Percentiles rank a stretch among this genome's conserved stretches.
Evolutionary conservation across 1,140 invertebrate species (phyloP).

Genomic region (Drosophila sucinea): DNA sequence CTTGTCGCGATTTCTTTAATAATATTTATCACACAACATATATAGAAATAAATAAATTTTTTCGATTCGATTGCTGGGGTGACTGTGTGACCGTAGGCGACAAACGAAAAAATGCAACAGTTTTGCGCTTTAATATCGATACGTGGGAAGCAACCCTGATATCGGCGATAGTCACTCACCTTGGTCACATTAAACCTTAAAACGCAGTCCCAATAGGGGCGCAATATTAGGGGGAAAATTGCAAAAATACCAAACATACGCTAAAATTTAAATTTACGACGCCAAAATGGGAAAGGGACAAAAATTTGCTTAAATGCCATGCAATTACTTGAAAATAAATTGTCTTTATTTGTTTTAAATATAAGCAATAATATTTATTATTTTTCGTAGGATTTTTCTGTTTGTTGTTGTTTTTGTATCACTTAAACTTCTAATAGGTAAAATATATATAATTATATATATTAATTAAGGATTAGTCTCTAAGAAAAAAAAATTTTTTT

Average conservation of each 20-base stretch:
- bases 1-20: slow-evolving; percentile 35
- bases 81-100: slow-evolving; percentile 11
- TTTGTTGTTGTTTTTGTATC: slow-evolving; percentile 20
- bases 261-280: not conserved
- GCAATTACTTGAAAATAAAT: not conserved
- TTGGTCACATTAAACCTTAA: not conserved
- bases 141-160: not conserved
- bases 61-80: slow-evolving; percentile 10
- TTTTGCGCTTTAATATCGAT: slow-evolving; percentile 3
- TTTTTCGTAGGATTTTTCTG: slow-evolving; percentile 38
- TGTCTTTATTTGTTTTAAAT: slow-evolving; percentile 5
- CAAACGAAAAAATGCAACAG: slow-evolving; percentile 10
- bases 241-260: not conserved
- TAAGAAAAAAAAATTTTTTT: slow-evolving; percentile 72
- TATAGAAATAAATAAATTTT: slow-evolving; percentile 15
- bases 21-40: slow-evolving; percentile 25
- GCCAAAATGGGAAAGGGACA: not conserved
- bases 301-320: not conserved
- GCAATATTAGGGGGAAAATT: not conserved
- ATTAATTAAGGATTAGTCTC: slow-evolving; percentile 70
- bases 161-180: not conserved
- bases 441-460: slow-evolving; percentile 39
- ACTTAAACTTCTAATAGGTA: slow-evolving; percentile 61
- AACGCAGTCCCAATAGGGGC: not conserved
- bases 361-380: slow-evolving; percentile 26